Base-by-base conservation (phyloP, 2,113 vertebrate species). In the Tretioscincus oriximinensis region DNA sequence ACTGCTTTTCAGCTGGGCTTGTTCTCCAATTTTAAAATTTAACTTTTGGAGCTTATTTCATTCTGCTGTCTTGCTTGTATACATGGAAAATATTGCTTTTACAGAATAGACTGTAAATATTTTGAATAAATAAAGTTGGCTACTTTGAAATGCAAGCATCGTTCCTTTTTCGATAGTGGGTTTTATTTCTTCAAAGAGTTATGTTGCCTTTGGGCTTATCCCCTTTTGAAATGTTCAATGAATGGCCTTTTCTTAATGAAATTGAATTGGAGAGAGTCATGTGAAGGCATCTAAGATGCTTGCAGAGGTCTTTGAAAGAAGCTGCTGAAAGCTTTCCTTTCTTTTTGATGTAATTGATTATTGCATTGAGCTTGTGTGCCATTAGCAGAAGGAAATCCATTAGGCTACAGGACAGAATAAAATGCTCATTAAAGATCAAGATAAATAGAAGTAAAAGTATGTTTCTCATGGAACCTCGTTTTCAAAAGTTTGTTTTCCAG, bases 181-280 rank as follows among this genome's bases (percentile, higher is more conserved):
- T 16, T 77, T 47, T 11, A 9, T n/a, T 69, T 20, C 5, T 2
- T 2, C 1, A 2, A 0, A 28, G 41, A 78, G 61, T 2, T 1
- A 3, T 7, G 1, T 16, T 87, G 28, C 8, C 0, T 70, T 85
- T 58, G 24, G n/a, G 5, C 5, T 87, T 82, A 81, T 26, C 24
- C 76, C 45, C 3, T 77, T 14, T 26, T 80, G 64, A 8, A 4
- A 81, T 83, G 28, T 64, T 72, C 61, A 8, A 2, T n/a, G 4
- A 81, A 16, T 69, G 35, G 35, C 16, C 45, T 69, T 20, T 31
- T 58, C 75, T 14, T 0, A 0, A 21, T 73, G 28, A 86, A 84
- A 9, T 47, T 77, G 28, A 20, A n/a, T 8, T 47, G 58, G 71
- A 77, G 29, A 31, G 5, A 70, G 58, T 82, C 1, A 1, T 9